Percentiles rank a stretch among this genome's conserved stretches.
phyloP scores from a whole-genome alignment of 2,113 vertebrate genomes.

The Antechinus flavipes region DNA sequence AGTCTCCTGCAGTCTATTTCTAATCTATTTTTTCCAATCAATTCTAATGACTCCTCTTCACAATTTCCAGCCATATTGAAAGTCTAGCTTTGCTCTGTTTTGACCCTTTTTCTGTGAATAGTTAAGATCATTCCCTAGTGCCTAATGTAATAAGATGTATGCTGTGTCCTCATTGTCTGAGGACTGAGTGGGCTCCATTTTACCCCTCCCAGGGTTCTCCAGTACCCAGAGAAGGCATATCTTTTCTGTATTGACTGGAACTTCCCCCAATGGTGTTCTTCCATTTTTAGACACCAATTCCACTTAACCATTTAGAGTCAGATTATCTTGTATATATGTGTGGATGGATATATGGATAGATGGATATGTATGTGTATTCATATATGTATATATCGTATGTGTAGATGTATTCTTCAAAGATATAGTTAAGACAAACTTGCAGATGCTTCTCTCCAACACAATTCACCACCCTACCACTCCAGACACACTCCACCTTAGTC shows the following conservation, averaged over 20 bases:
- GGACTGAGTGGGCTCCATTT: neutral
- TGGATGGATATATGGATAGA: too few relatives aligned
- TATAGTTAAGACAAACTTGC: neutral
- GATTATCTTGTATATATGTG: neutral
- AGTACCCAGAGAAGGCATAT: neutral
- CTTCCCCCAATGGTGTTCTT: neutral
- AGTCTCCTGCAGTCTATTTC: neutral
- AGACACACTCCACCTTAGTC: neutral
- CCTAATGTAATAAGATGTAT: neutral
- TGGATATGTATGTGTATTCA: too few relatives aligned
- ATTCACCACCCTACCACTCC: too few relatives aligned
- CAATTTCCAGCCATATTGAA: neutral
- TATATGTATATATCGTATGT: too few relatives aligned
- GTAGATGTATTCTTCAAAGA: neutral
- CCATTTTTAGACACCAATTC: neutral
- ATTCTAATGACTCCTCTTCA: neutral
- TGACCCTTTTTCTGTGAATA: neutral
- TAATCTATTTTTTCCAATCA: neutral
- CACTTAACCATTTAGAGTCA: neutral
- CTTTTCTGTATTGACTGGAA: neutral
- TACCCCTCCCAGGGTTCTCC: neutral
- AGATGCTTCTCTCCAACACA: neutral
- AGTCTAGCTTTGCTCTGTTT: neutral
- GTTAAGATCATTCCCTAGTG: neutral
- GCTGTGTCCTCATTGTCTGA: too few relatives aligned